These are phyloP conservation scores for Amorpha juglandis DNA, from an alignment of 2,888 invertebrate species.

Conservation along the genomic window DNA sequence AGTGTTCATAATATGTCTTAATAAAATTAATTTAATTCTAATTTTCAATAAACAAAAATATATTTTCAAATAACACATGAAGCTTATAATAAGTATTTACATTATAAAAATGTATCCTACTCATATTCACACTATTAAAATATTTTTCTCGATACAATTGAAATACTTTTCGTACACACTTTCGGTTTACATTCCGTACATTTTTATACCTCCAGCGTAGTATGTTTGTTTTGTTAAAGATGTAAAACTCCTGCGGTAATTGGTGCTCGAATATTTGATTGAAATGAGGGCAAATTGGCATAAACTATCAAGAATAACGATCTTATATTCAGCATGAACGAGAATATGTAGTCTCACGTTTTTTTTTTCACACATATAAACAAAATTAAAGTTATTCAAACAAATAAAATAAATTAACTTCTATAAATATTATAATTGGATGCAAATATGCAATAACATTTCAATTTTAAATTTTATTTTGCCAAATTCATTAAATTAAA, in stretches of 20 bases:
- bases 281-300: slow-evolving; percentile 1
- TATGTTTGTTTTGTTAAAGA: not conserved
- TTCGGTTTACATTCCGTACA: not conserved
- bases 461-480: too few relatives aligned
- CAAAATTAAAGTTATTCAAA: too few relatives aligned
- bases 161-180: not conserved
- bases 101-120: too few relatives aligned
- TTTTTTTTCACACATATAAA: too few relatives aligned
- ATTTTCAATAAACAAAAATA: too few relatives aligned
- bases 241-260: not conserved
- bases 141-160: not conserved
- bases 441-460: too few relatives aligned
- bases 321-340: not conserved
- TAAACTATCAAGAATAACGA: not conserved
- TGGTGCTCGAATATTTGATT: slow-evolving; percentile 1
- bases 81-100: not conserved
- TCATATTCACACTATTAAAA: not conserved
- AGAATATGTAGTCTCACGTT: not conserved
- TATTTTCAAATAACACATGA: not conserved
- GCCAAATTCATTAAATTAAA: too few relatives aligned
- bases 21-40: too few relatives aligned
- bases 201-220: not conserved
- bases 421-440: too few relatives aligned
- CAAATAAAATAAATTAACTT: too few relatives aligned
- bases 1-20: too few relatives aligned